Percentiles rank a stretch among this genome's conserved stretches.
Conservation (phyloP, 2,888 invertebrate genomes). For the Zonitis immaculata region DNA sequence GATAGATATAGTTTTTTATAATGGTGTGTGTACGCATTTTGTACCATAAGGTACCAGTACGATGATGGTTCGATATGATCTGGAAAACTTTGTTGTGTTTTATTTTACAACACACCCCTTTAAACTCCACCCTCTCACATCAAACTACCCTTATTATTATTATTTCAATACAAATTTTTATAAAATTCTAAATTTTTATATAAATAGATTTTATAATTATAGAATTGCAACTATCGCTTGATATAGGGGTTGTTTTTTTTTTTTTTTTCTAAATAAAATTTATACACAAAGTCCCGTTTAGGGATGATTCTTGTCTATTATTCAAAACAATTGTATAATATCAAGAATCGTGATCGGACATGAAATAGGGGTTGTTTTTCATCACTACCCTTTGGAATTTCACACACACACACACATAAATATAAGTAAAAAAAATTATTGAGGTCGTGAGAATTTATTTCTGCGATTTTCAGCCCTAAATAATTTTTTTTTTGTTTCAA, state of each 20-base stretch:
- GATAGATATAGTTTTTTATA: conserved; percentile 15
- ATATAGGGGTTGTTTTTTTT: background rate
- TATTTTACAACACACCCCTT: conserved; percentile 3
- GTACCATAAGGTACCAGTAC: conserved; percentile 33
- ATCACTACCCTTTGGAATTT: background rate
- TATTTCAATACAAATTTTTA: no score
- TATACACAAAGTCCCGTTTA: background rate
- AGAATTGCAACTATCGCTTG: no score
- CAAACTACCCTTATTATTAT: no score
- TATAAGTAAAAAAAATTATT: background rate
- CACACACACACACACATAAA: background rate
- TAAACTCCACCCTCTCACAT: background rate
- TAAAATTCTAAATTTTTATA: no score
- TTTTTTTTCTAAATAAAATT: background rate
- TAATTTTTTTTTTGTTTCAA: no score
- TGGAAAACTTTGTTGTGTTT: conserved; percentile 19
- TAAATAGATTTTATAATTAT: no score
- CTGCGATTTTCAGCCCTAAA: background rate
- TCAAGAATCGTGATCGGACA: background rate
- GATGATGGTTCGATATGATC: conserved; percentile 21
- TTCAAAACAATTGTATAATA: background rate
- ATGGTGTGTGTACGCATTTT: conserved; percentile 38
- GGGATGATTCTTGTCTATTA: background rate
- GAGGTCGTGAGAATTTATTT: background rate
- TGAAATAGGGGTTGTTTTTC: background rate